Base-by-base conservation (phyloP, 2,113 vertebrate species). In the Litocranius walleri region DNA sequence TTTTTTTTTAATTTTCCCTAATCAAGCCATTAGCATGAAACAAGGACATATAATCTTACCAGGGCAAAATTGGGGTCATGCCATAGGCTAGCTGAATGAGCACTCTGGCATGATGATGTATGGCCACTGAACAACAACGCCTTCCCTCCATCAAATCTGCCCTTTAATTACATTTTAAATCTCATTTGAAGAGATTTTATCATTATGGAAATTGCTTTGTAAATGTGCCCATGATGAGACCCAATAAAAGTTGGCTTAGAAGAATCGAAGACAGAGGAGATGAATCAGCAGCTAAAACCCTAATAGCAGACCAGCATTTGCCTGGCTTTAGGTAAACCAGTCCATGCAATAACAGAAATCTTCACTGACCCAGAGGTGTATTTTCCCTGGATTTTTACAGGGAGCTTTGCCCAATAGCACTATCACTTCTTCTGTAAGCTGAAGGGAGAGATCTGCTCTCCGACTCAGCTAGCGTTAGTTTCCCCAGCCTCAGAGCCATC, bases 21-120 rank as follows among this genome's bases (percentile, higher is more conserved):
- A 99, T 98, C 98, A 98, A 98, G 88, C 98, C 88, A 98, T 99
- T 99, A 99, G 95, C 98, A 99, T 98, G 98, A 99, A 98, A 97
- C 88, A 97, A 98, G 93, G 97, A 98, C 98, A 98, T 98, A 97
- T 97, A 98, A 98, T 99, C 98, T 98, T 98, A 98, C 88, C 94
- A 97, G 96, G 98, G 96, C 82, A 96, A 98, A 99, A 99, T 98
- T 98, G 98, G 97, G 99, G 98, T 99, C 98, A 3, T 97, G 98
- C 96, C 98, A 98, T 97, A 95, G 97, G 94, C 98, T 98, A 94
- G 96, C 94, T 98, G 96, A 98, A 98, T 94, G 97, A 97, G 96
- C 89, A 27, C 97, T 98, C 98, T 94, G 98, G 97, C 98, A 95
- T 97, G 88, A 96, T 98, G 98, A 99, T 98, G 92, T 98, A 98